Conservation (phyloP, 2,797 vertebrate genomes). For the Pelodytes ibericus region DNA sequence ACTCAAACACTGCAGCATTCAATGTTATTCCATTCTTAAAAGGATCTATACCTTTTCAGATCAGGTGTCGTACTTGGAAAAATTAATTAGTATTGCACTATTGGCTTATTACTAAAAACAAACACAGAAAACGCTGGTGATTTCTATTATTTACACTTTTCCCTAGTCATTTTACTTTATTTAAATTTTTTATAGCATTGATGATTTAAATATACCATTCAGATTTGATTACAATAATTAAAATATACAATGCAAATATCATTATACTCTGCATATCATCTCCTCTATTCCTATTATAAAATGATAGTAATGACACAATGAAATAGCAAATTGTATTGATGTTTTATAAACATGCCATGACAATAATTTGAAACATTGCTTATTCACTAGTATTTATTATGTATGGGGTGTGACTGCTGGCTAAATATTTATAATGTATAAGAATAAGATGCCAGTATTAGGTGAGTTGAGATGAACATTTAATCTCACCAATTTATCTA, state of each 20-base stretch:
- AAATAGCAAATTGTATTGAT: background rate
- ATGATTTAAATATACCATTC: background rate
- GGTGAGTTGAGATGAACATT: no score
- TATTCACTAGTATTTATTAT: no score
- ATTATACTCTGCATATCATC: background rate
- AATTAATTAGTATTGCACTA: background rate
- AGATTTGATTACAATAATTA: background rate
- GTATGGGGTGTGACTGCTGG: background rate
- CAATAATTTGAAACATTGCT: background rate
- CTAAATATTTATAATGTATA: background rate
- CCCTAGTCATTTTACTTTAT: background rate
- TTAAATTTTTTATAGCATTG: background rate
- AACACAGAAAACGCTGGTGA: conserved; percentile 2
- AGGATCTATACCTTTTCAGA: background rate
- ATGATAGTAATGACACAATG: background rate
- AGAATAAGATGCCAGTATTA: no score
- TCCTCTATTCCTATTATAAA: background rate
- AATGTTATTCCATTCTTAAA: background rate
- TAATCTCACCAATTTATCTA: no score
- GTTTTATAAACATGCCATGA: background rate
- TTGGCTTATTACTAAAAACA: background rate
- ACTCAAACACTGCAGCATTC: background rate
- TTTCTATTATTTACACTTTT: background rate
- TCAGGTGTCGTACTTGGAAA: background rate
- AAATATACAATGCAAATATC: background rate